Conservation (phyloP, 1,140 invertebrate species). For the Drosophila tristis region DNA sequence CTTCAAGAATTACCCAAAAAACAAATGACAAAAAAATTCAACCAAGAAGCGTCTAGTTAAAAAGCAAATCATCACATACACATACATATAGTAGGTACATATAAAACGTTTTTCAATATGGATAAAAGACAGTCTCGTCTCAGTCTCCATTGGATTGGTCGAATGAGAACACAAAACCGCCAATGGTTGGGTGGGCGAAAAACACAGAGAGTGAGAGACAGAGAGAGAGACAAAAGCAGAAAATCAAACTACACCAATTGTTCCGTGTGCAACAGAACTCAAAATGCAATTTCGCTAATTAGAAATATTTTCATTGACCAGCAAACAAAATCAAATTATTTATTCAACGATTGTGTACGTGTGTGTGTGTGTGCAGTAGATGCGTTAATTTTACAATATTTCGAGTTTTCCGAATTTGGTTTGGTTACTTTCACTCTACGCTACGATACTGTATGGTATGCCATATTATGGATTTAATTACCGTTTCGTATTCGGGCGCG, state of each 20-base stretch:
- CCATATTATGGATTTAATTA: constrained; percentile 78
- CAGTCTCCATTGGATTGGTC: constrained; percentile 5
- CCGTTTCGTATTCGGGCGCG: constrained; percentile 84
- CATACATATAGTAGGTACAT: constrained; percentile 10
- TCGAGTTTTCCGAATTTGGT: constrained; percentile 20
- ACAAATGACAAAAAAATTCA: constrained; percentile 41
- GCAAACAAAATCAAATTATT: constrained; percentile 74
- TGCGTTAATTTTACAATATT: constrained; percentile 57
- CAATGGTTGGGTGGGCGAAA: background rate
- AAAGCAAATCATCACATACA: constrained; percentile 43
- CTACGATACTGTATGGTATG: constrained; percentile 18
- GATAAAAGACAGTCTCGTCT: constrained; percentile 17
- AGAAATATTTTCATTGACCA: constrained; percentile 71
- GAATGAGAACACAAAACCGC: constrained; percentile 26
- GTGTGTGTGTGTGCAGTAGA: constrained; percentile 12
- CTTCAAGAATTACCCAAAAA: constrained; percentile 41
- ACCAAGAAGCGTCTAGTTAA: constrained; percentile 49
- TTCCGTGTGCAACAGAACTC: constrained; percentile 48
- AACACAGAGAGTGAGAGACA: constrained; percentile 2
- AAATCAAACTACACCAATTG: constrained; percentile 52
- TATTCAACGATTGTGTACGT: constrained; percentile 42
- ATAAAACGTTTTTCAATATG: constrained; percentile 21
- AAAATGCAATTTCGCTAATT: constrained; percentile 74
- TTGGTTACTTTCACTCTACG: constrained; percentile 35
- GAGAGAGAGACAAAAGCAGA: constrained; percentile 43